Evolutionary conservation across 2,113 vertebrate genomes (phyloP), one percentile per base, ranked within the genome.

Genomic region (Nycticorax nycticorax): DNA sequence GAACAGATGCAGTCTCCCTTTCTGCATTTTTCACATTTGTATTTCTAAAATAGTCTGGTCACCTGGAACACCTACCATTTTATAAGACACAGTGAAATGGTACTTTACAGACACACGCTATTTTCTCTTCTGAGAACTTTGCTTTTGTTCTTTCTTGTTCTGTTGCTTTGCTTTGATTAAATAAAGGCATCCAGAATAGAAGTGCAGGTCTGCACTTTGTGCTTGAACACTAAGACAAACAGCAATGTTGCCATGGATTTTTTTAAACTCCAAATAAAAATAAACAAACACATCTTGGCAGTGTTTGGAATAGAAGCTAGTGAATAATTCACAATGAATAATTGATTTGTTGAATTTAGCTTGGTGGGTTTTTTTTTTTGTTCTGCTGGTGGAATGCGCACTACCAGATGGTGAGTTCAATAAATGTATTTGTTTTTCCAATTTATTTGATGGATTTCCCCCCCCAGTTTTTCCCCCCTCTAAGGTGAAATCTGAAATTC

Each of bases 321-420:
- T 97, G 95, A 97, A 98, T 98, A 97, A 97, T 98, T 98, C 96
- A 97, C 97, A 97, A 97, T 97, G 96, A 97, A 98, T 98, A 98
- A 98, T 96, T 97, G 96, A 98, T 97, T 97, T 96, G 96, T 95
- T 97, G 93, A 96, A 96, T 98, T 92, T 95, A 97, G 92, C 94
- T 94, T 88, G 77, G 91, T 94, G 47, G n/a, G 0, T 2, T 41
- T 82, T 79, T 82, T 79, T 45, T 78, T 93, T 53, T 94, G 37
- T 97, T 95, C 64, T 39, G 71, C 45, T 86, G 87, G 88, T 97
- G 66, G 75, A 96, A 95, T 95, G 67, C 75, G 63, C 35, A 81
- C 93, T 85, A 95, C 93, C 97, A 97, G 97, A 98, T 96, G 97
- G 97, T 56, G 92, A 91, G 74, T 96, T 96, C 97, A 95, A 93